phyloP scores from a whole-genome alignment of 1,140 invertebrate genomes.

The Cotesia typhae region DNA sequence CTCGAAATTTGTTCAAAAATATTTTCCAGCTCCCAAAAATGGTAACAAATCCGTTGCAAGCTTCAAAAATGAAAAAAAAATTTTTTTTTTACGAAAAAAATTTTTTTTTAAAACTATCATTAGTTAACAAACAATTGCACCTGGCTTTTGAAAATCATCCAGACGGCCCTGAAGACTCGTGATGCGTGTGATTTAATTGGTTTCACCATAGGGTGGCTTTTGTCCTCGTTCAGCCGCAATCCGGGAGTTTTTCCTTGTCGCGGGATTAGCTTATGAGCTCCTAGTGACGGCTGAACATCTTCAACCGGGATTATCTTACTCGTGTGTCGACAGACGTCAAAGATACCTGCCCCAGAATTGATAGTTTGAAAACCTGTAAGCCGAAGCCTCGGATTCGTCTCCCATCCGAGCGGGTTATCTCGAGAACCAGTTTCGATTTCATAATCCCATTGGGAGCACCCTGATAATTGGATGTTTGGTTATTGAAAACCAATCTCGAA shows the following conservation, averaged over 20 bases:
- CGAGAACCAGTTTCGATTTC: too few relatives aligned
- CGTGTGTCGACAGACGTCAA: conserved; percentile 15
- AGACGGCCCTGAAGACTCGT: conserved; percentile 56
- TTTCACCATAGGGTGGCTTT: conserved; percentile 55
- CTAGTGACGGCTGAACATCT: conserved; percentile 27
- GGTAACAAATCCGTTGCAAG: too few relatives aligned
- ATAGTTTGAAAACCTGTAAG: too few relatives aligned
- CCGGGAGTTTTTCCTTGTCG: conserved; percentile 50
- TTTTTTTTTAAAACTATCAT: conserved; percentile 8
- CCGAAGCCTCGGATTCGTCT: too few relatives aligned
- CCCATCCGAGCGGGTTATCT: too few relatives aligned
- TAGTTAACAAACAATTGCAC: background rate
- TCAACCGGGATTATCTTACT: conserved; percentile 5
- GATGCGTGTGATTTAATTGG: conserved; percentile 63
- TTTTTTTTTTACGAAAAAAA: conserved; percentile 12
- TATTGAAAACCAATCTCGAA: conserved; percentile 45
- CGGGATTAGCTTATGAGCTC: conserved; percentile 50
- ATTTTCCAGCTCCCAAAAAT: background rate
- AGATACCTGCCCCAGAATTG: conserved; percentile 7
- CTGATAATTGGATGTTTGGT: conserved; percentile 47
- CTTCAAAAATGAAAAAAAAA: background rate
- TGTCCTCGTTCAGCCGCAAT: conserved; percentile 55
- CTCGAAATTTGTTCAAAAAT: background rate
- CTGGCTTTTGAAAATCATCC: conserved; percentile 35
- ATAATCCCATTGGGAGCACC: background rate